Evolutionary conservation across 2,797 vertebrate genomes (phyloP), one percentile per base, ranked within the genome.

Genomic region (Typhlichthys eigenmanni): DNA sequence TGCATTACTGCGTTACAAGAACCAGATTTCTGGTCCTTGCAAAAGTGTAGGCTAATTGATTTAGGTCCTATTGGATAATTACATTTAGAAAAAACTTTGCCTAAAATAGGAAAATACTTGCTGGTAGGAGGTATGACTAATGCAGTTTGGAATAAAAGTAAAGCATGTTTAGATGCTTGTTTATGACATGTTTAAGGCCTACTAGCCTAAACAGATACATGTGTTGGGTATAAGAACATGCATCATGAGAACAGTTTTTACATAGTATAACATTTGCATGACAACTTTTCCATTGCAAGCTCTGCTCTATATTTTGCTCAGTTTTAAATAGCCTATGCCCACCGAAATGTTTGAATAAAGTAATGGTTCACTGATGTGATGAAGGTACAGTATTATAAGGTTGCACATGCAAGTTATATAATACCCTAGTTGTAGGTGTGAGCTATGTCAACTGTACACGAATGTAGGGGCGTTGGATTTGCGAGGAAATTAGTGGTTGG

Each of bases 341-440:
- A 55, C 29, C 24, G 32, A 55, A 14, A 13, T 55, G 6, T 9
- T 13, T 29, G 24, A 14, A 55, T 2, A 43, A 8, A n/a, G 13
- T 55, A 1, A 55, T n/a, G 6, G 24, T 2, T 13, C 32, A 13
- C 5, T 29, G 4, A 29, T 54, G 19, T 4, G 38, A 8, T 43
- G 38, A 43, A 55, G 29, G 19, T 17, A 29, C 24, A 29, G 24
- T 29, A 29, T 29, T 29, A 24, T 11, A 19, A 12, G 50, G 4
- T 52, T 19, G 17, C 50, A 11, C 12, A 17, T 11, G 4, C 24
- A 56, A 74, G 68, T 88, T 89, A 88, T 75, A 84, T 86, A 89
- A 89, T 80, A 73, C 81, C 65, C 60, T 8, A 29, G 24, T 29
- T 43, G 71, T 78, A 66, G 71, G 68, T 61, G 65, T 13, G 17